Base-by-base conservation (phyloP, 2,113 vertebrate species). In the Pseudopodoces humilis region DNA sequence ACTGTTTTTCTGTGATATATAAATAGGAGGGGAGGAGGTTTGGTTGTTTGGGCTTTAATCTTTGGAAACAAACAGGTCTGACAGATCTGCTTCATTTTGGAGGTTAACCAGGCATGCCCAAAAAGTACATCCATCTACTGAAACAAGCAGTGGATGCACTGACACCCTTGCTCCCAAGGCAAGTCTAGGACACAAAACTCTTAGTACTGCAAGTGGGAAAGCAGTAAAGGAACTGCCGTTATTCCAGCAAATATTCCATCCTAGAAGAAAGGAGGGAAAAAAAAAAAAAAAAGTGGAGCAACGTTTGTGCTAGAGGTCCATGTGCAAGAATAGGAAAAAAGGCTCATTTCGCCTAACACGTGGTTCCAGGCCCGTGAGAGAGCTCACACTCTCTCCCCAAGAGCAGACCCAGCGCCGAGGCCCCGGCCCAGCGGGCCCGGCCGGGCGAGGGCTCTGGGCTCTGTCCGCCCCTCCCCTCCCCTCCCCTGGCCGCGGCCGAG, bases 261-360 rank as follows among this genome's bases (percentile, higher is more conserved):
- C 49, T 9, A 33, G 5, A 28, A 70, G 2, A 69, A 49, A n/a
- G 9, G 2, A 39, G 0, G 4, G 6, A 11, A 12, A 12, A 39
- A 39, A 39, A 12, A 39, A 39, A 39, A 24, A 49, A 2, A 35
- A n/a, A 47, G 8, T 22, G 28, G 43, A 53, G 15, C 46, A 83
- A n/a, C 5, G 9, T 22, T 69, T 68, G 9, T 6, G 11, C 41
- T 28, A 35, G 13, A 64, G 13, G 8, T 22, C 13, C 8, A 3
- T 0, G 8, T 0, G 2, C 16, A 47, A 33, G 11, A 65, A 44
- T 4, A 6, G 7, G 4, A 6, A 19, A 3, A 14, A 35, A 18
- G 23, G 6, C 15, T 58, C 5, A 23, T 37, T 53, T 31, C 53
- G 19, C 25, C 0, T 9, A 31, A 16, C 13, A 28, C 7, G 16